Conservation (phyloP, 2,113 vertebrate species). For the Festucalex cinctus region DNA sequence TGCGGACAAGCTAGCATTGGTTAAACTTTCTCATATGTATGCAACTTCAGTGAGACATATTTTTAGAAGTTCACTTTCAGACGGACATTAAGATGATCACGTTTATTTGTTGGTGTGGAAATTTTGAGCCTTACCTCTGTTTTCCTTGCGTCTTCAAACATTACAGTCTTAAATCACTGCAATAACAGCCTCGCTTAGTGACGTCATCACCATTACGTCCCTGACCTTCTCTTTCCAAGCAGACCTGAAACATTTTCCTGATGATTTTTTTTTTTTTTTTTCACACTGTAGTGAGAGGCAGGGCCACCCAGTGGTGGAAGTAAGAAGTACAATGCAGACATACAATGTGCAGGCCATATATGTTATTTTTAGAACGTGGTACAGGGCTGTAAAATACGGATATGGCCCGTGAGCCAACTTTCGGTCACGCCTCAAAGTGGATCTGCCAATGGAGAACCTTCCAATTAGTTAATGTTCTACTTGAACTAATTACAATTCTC, state of each 20-base stretch:
- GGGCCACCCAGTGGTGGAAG: not conserved
- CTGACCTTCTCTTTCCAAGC: not conserved
- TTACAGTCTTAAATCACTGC: not conserved
- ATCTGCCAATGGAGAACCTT: conserved; percentile 23
- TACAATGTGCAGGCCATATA: not conserved
- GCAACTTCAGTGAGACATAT: too few relatives aligned
- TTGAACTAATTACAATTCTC: not conserved
- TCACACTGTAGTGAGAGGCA: not conserved
- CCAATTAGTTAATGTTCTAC: not conserved
- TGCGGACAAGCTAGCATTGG: too few relatives aligned
- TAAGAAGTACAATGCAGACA: not conserved
- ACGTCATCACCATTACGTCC: not conserved
- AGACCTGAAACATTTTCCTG: not conserved
- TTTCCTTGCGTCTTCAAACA: not conserved
- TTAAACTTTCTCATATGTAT: too few relatives aligned
- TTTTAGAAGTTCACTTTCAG: too few relatives aligned
- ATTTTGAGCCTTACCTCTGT: not conserved
- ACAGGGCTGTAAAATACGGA: not conserved
- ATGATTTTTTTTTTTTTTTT: not conserved
- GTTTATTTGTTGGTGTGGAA: too few relatives aligned
- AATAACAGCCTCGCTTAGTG: not conserved
- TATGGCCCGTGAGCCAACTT: not conserved
- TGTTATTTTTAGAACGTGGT: not conserved
- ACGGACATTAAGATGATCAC: too few relatives aligned
- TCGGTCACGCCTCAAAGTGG: conserved; percentile 8